These are phyloP conservation scores for Phalloptychus januarius DNA, from an alignment of 2,797 vertebrate species.

Conservation along the genomic window DNA sequence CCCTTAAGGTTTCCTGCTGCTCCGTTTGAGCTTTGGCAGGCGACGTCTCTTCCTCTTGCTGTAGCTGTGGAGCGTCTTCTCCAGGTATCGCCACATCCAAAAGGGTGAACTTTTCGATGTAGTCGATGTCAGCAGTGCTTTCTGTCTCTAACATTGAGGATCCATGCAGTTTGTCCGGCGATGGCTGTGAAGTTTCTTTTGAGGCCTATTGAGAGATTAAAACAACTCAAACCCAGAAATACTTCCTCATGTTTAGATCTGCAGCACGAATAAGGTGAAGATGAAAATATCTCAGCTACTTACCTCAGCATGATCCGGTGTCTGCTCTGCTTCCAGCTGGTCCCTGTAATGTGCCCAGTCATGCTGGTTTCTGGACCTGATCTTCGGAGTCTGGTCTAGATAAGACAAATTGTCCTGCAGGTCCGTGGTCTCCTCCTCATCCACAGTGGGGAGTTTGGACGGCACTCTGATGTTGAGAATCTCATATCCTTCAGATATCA, in stretches of 20 bases:
- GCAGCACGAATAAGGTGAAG: conserved; percentile 7
- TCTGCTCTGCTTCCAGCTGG: conserved; percentile 49
- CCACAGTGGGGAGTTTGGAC: conserved; percentile 88
- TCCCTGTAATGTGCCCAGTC: conserved; percentile 40
- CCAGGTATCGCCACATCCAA: conserved; percentile 83
- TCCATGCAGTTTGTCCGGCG: conserved; percentile 49
- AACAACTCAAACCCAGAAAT: conserved; percentile 9
- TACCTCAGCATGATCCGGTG: conserved; percentile 58
- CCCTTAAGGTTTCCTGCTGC: conserved; percentile 33
- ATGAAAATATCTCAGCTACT: conserved; percentile 4
- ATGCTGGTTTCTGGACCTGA: conserved; percentile 71
- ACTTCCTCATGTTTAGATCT: not conserved
- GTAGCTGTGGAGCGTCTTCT: conserved; percentile 61
- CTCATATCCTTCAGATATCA: conserved; percentile 94
- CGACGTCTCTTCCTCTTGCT: conserved; percentile 36
- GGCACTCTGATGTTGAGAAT: conserved; percentile 93
- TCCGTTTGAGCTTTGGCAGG: conserved; percentile 40
- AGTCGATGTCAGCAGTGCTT: conserved; percentile 82
- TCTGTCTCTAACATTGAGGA: conserved; percentile 58
- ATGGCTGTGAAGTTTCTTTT: conserved; percentile 45
- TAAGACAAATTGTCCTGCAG: conserved; percentile 90
- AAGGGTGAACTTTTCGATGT: conserved; percentile 94
- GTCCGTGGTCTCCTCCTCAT: conserved; percentile 89
- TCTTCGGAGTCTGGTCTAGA: conserved; percentile 85
- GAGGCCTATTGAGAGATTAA: conserved; percentile 45